A percentile compares a stretch with the other conserved stretches of the same genome.
phyloP scores from a whole-genome alignment of 2,888 invertebrate species.

The Idaea dimidiata region DNA sequence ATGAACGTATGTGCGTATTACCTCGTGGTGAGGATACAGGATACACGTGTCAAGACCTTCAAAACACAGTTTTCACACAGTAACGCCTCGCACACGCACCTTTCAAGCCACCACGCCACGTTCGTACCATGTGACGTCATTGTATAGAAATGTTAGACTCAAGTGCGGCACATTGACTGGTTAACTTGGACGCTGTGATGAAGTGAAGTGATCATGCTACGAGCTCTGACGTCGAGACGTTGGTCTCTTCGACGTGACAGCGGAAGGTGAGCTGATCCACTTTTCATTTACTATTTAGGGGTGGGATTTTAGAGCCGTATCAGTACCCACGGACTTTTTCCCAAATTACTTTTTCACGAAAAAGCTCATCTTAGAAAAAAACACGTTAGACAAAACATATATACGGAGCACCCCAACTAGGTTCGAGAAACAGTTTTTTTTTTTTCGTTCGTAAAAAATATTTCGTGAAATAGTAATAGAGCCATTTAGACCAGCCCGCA shows the following conservation, averaged over 20 bases:
- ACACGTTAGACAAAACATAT: too few species aligned
- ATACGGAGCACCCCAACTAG: too few species aligned
- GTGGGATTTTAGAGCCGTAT: too few species aligned
- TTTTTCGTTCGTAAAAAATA: too few species aligned
- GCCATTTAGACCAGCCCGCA: too few species aligned
- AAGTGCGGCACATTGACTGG: conserved; percentile 4
- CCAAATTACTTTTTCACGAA: too few species aligned
- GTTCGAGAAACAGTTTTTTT: too few species aligned
- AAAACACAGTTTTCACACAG: neutral
- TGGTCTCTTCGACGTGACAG: conserved; percentile 76
- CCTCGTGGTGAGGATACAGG: too few species aligned
- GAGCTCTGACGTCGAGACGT: conserved; percentile 68
- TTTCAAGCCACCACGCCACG: neutral
- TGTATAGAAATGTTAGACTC: neutral
- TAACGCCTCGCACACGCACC: neutral
- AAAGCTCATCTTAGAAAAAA: too few species aligned
- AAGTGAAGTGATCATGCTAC: conserved; percentile 56
- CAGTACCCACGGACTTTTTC: too few species aligned
- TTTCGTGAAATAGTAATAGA: too few species aligned
- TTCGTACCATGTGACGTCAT: conserved; percentile 1
- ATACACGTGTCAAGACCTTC: neutral
- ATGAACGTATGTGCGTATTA: too few species aligned
- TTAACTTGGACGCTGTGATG: conserved; percentile 28
- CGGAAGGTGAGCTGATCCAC: conserved; percentile 60
- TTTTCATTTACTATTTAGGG: neutral